These are phyloP conservation scores for Pogonophryne albipinna DNA, from an alignment of 2,797 vertebrate species.

Conservation along the genomic window DNA sequence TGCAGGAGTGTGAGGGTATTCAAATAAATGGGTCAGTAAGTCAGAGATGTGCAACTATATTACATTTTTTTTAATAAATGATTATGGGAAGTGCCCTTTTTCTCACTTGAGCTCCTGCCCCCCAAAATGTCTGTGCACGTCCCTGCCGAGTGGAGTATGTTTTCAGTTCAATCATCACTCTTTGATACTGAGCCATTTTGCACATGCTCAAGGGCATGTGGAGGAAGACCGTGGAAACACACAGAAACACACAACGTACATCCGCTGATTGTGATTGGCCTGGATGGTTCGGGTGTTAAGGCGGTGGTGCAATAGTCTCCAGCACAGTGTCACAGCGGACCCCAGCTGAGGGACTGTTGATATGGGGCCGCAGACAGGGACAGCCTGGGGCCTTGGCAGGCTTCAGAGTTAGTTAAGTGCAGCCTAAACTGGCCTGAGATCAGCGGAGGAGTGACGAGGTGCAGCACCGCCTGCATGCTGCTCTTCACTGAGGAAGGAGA, in stretches of 20 bases:
- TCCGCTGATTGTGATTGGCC: slow-evolving; percentile 75
- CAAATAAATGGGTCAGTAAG: too few relatives aligned
- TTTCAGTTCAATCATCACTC: slow-evolving; percentile 77
- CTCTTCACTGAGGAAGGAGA: slow-evolving; percentile 23
- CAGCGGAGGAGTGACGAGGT: slow-evolving; percentile 66
- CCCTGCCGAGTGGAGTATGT: slow-evolving; percentile 58
- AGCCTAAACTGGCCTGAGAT: slow-evolving; percentile 60
- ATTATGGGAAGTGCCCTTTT: too few relatives aligned
- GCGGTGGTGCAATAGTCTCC: slow-evolving; percentile 65
- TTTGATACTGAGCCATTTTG: slow-evolving; percentile 81
- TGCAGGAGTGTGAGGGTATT: too few relatives aligned
- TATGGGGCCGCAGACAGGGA: slow-evolving; percentile 75
- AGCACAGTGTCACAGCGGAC: slow-evolving; percentile 66
- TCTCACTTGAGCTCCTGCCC: too few relatives aligned
- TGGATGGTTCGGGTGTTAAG: slow-evolving; percentile 75
- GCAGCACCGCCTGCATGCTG: slow-evolving; percentile 56
- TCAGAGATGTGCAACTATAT: too few relatives aligned
- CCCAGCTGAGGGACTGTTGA: slow-evolving; percentile 72
- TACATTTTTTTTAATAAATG: too few relatives aligned
- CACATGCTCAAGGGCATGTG: slow-evolving; percentile 73
- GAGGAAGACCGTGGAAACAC: slow-evolving; percentile 68
- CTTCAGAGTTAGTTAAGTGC: slow-evolving; percentile 77
- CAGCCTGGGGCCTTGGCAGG: slow-evolving; percentile 63
- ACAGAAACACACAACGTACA: slow-evolving; percentile 43
- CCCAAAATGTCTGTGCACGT: too few relatives aligned